Evolutionary conservation across 35 echinoderm and acorn worm species (phyloP), one percentile per base, ranked within the genome.

Genomic region (Antedon bifida): DNA sequence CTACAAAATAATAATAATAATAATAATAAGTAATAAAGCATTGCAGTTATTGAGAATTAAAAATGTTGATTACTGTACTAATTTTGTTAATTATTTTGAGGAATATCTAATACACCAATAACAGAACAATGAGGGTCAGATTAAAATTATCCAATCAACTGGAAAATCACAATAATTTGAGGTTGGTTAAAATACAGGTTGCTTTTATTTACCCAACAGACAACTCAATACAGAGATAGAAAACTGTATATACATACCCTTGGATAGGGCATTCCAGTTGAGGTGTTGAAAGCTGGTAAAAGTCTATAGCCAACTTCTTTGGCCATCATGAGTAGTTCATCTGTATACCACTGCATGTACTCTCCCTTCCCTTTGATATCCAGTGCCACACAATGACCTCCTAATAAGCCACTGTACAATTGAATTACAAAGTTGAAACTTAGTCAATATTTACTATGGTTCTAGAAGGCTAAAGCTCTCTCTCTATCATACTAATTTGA

Each of bases 251-350:
- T 31, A 77, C 83, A 80, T 77, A 96, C 93, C 85, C 89, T 89
- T 29, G 94, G 94, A 79, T 97, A 97, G 34, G 94, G 94, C 74
- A 97, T 85, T 38, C 94, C 94, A 45, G 94, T 97, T 19, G 94
- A 80, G 12, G 94, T 92, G 77, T 97, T 97, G 55, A 97, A 97
- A 3, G 94, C 90, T 74, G 94, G 94, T 28, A 97, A 82, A 14
- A 92, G 75, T 8, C 90, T 73, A n/a, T 85, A 89, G 26, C 94
- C 94, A 29, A 96, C 34, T 29, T 97, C 94, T 74, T 92, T 92
- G 38, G 94, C 94, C 85, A 97, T 89, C 10, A 84, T 31, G 4
- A 97, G 85, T 26, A 97, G 82, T 36, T 92, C 90, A 75, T 88
- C 82, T 32, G 86, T 84, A 75, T 97, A 97, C 94, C 94, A 97